A percentile compares a stretch with the other conserved stretches of the same genome.
phyloP scores from a whole-genome alignment of 1,140 invertebrate species.

The Microplitis demolitor region DNA sequence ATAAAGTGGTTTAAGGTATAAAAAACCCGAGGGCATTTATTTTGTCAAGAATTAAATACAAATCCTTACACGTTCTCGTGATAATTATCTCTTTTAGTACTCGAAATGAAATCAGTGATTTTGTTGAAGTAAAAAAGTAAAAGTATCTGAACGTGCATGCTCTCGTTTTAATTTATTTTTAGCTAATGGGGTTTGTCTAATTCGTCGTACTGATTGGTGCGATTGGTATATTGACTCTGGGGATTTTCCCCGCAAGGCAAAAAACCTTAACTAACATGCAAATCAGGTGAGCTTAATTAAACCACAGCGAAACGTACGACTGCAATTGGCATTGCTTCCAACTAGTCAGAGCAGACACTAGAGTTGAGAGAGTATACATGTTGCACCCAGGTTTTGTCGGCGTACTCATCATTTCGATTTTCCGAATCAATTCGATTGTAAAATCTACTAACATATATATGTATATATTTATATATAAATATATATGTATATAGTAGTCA shows the following conservation, averaged over 20 bases:
- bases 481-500: too few relatives aligned
- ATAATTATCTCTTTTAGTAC: too few relatives aligned
- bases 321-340: neutral
- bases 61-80: too few relatives aligned
- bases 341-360: too few relatives aligned
- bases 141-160: neutral
- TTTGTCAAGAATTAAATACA: too few relatives aligned
- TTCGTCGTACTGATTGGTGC: neutral
- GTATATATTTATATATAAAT: too few relatives aligned
- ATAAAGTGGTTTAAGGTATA: too few relatives aligned
- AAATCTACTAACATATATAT: neutral
- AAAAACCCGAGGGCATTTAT: too few relatives aligned
- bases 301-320: neutral
- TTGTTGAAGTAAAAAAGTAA: neutral
- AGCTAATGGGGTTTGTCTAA: neutral
- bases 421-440: neutral
- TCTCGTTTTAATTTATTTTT: neutral
- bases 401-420: neutral
- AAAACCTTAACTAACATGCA: slow-evolving; percentile 15
- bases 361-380: neutral
- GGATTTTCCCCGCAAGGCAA: neutral
- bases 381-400: neutral
- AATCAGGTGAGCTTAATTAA: slow-evolving; percentile 14
- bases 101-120: too few relatives aligned
- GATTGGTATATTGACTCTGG: slow-evolving; percentile 1